Evolutionary conservation across 2,113 vertebrate genomes (phyloP).

Genomic region (Erpornis zantholeuca): DNA sequence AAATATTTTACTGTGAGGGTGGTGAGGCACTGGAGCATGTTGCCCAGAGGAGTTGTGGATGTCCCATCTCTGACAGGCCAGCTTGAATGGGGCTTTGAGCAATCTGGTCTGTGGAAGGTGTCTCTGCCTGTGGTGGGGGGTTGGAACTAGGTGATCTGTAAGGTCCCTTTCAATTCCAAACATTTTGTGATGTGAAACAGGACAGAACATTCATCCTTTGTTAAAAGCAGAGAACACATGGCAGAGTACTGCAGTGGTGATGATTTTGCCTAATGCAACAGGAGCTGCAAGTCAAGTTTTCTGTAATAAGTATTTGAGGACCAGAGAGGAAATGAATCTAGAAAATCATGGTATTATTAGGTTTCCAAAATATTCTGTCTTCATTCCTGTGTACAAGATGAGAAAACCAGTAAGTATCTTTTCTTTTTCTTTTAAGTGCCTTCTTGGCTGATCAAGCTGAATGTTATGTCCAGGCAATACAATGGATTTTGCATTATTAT

Average conservation of each 20-base stretch:
- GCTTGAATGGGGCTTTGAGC: neutral
- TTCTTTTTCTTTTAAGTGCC: slow-evolving; percentile 77
- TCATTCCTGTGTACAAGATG: neutral
- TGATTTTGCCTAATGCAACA: neutral
- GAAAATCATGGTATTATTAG: neutral
- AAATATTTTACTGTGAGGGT: neutral
- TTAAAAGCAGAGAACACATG: neutral
- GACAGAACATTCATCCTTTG: neutral
- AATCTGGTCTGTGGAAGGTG: neutral
- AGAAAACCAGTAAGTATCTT: neutral
- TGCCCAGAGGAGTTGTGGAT: neutral
- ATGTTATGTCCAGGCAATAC: slow-evolving; percentile 96
- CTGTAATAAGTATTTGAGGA: neutral
- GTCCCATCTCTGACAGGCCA: neutral
- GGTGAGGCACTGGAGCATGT: neutral
- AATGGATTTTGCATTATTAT: slow-evolving; percentile 99
- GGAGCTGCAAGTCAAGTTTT: neutral
- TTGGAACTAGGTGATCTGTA: neutral
- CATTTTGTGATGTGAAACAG: neutral
- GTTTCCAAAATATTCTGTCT: neutral
- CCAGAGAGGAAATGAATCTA: neutral
- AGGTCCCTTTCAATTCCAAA: neutral
- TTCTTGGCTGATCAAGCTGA: slow-evolving; percentile 91
- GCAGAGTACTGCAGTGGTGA: neutral
- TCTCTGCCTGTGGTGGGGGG: neutral